phyloP scores from a whole-genome alignment of 1,140 invertebrate species.

The Drosophila eugracilis region DNA sequence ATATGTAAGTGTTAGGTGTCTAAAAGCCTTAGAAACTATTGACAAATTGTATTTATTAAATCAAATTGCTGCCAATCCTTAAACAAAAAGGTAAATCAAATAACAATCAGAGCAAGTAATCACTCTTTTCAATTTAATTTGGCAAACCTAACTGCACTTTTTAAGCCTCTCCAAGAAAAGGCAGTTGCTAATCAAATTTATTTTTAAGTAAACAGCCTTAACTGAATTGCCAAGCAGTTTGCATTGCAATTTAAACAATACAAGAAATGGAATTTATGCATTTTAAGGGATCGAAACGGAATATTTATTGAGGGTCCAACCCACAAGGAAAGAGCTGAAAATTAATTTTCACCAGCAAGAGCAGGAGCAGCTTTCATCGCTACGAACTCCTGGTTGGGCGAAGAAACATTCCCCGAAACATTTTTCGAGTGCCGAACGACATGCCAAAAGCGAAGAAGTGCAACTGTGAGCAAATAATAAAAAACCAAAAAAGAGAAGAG shows the following conservation, averaged over 20 bases:
- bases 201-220: constrained; percentile 11
- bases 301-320: constrained; percentile 31
- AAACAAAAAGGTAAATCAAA: too few species aligned
- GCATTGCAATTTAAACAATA: constrained; percentile 21
- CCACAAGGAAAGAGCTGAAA: constrained; percentile 24
- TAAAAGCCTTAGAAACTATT: too few species aligned
- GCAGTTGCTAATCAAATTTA: constrained; percentile 15
- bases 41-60: too few species aligned
- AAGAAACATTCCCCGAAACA: constrained; percentile 13
- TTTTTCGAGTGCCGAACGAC: constrained; percentile 41
- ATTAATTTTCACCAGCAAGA: constrained; percentile 34
- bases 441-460: too few species aligned
- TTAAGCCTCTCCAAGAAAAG: not conserved
- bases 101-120: not conserved
- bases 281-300: constrained; percentile 27
- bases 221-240: constrained; percentile 12
- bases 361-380: constrained; percentile 4
- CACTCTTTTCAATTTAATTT: not conserved
- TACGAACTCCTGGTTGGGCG: not conserved
- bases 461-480: constrained; percentile 38
- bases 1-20: too few species aligned
- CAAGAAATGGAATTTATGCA: constrained; percentile 18
- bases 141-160: not conserved
- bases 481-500: not conserved
- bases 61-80: too few species aligned